These are phyloP conservation scores for Phthorimaea operculella DNA, from an alignment of 1,140 invertebrate species.

Conservation along the genomic window DNA sequence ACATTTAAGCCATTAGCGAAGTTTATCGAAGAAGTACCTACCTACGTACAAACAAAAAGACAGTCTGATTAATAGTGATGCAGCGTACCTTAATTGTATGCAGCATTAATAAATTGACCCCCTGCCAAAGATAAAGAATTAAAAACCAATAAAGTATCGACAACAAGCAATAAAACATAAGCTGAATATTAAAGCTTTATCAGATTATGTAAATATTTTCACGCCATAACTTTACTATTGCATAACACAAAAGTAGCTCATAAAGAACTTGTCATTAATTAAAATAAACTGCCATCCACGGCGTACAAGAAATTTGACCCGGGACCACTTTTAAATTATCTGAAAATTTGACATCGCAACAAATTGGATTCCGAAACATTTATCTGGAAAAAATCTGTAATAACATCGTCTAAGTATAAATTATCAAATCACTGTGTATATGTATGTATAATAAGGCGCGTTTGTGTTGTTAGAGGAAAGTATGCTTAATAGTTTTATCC, in stretches of 20 bases:
- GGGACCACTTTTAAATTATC: slow-evolving; percentile 27
- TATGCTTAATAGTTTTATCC: neutral
- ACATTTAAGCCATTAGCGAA: too few relatives aligned
- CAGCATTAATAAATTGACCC: neutral
- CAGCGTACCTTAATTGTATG: too few relatives aligned
- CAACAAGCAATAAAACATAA: slow-evolving; percentile 6
- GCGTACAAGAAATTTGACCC: slow-evolving; percentile 14
- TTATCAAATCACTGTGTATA: slow-evolving; percentile 23
- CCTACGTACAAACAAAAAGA: too few relatives aligned
- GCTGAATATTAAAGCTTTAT: slow-evolving; percentile 9
- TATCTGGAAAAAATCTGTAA: slow-evolving; percentile 32
- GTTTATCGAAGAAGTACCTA: too few relatives aligned
- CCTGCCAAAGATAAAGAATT: neutral
- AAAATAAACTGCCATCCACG: slow-evolving; percentile 17
- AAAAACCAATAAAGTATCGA: slow-evolving; percentile 2
- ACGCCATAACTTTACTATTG: slow-evolving; percentile 9
- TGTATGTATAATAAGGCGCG: slow-evolving; percentile 13
- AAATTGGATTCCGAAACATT: slow-evolving; percentile 32
- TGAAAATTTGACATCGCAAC: slow-evolving; percentile 29
- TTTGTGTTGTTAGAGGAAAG: neutral
- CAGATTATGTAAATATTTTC: slow-evolving; percentile 33
- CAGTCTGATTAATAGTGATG: neutral
- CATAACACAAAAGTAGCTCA: slow-evolving; percentile 18
- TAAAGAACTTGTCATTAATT: slow-evolving; percentile 24
- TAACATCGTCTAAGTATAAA: slow-evolving; percentile 28